A percentile compares a stretch with the other conserved stretches of the same genome.
phyloP scores from a whole-genome alignment of 2,113 vertebrate species.

The Cebidichthys violaceus region DNA sequence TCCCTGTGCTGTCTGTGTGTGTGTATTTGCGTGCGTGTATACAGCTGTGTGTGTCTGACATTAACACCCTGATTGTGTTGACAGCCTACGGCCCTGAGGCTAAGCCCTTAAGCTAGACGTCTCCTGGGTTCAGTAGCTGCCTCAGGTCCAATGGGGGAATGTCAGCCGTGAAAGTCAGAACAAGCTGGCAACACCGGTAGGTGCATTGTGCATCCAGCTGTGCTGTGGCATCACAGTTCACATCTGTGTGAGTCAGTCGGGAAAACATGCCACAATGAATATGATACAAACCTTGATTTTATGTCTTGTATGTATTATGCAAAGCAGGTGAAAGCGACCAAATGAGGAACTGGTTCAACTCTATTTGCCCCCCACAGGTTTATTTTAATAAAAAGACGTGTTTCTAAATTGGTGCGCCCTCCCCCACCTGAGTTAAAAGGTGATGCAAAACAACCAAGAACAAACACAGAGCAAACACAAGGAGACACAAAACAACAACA shows the following conservation, averaged over 20 bases:
- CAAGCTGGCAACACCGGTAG: slow-evolving; percentile 20
- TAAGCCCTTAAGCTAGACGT: slow-evolving; percentile 42
- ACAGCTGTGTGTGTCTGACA: slow-evolving; percentile 58
- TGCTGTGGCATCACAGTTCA: slow-evolving; percentile 17
- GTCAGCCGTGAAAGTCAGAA: slow-evolving; percentile 54
- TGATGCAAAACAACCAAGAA: not conserved
- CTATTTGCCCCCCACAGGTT: not conserved
- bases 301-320: not conserved
- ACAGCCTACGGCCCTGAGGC: slow-evolving; percentile 53
- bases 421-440: not conserved
- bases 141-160: slow-evolving; percentile 50
- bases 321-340: not conserved
- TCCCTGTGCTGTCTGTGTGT: slow-evolving; percentile 17
- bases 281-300: not conserved
- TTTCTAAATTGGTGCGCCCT: not conserved
- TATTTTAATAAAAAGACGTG: not conserved
- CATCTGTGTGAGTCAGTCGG: slow-evolving; percentile 3
- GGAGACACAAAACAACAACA: not conserved
- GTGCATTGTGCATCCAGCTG: slow-evolving; percentile 28
- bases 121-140: slow-evolving; percentile 54
- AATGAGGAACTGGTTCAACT: not conserved
- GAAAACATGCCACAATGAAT: not conserved
- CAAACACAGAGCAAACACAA: not conserved
- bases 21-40: not conserved
- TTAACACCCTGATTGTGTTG: slow-evolving; percentile 63